phyloP scores from a whole-genome alignment of 2,113 vertebrate species.

The Phrynosoma blainvillii region DNA sequence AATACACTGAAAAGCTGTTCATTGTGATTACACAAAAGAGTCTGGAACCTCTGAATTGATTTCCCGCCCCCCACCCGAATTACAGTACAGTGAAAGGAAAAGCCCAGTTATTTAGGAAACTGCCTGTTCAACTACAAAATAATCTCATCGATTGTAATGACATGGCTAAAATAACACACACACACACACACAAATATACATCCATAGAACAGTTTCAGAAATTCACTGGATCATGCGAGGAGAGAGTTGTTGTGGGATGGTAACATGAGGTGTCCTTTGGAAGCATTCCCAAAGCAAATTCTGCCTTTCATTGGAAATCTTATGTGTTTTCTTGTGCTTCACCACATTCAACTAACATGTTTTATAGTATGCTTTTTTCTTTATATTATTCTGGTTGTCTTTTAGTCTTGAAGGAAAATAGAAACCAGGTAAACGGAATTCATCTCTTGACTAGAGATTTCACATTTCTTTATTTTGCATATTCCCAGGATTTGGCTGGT shows the following conservation, averaged over 20 bases:
- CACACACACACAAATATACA: neutral
- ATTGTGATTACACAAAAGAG: conserved; percentile 1
- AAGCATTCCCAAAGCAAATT: neutral
- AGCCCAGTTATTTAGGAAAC: neutral
- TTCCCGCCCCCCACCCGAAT: neutral
- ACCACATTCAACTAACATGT: too few species aligned
- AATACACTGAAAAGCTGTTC: conserved; percentile 21
- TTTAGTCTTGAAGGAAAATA: too few species aligned
- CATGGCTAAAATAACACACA: conserved; percentile 1
- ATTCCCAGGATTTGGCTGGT: too few species aligned
- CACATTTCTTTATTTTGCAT: too few species aligned
- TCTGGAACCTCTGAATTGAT: conserved; percentile 5
- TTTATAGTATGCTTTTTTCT: too few species aligned
- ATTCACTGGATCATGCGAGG: neutral
- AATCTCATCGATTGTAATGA: neutral
- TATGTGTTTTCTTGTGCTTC: too few species aligned
- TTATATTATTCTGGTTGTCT: too few species aligned
- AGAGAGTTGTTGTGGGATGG: neutral
- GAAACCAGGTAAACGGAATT: too few species aligned
- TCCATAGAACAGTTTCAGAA: neutral
- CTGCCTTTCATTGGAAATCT: too few species aligned
- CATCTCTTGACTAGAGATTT: too few species aligned
- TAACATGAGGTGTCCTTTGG: neutral
- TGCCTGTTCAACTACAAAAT: conserved; percentile 26
- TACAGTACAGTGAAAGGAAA: conserved; percentile 31